phyloP scores from a whole-genome alignment of 2,113 vertebrate genomes.

The Antidorcas marsupialis region DNA sequence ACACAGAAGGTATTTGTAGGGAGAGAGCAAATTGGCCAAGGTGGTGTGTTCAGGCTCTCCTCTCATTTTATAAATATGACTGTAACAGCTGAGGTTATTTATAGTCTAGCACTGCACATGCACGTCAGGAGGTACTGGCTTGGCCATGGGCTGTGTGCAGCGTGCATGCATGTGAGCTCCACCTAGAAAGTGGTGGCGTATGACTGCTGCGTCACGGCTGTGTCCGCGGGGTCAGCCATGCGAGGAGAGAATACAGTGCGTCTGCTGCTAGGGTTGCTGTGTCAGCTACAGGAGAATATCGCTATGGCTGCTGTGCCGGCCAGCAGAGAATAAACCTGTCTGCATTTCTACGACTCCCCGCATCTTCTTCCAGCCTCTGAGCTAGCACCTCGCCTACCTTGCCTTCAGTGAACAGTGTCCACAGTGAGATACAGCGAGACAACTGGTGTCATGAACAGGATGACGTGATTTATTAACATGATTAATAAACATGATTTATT shows the following conservation, averaged over 20 bases:
- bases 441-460: not conserved
- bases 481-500: not conserved
- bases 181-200: not conserved
- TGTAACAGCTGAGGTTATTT: not conserved
- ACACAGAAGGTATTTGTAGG: not conserved
- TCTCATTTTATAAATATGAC: not conserved
- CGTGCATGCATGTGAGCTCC: not conserved
- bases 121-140: not conserved
- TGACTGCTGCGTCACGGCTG: not conserved
- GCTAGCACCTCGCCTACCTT: not conserved
- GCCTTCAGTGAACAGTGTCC: not conserved
- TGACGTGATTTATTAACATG: not conserved
- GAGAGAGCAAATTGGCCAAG: not conserved
- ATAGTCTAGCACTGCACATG: not conserved
- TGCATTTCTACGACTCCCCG: not conserved
- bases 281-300: not conserved
- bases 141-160: not conserved
- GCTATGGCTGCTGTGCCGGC: not conserved
- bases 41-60: not conserved
- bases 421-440: not conserved
- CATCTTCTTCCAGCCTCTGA: not conserved
- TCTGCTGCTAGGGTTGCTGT: not conserved
- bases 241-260: rapidly evolving
- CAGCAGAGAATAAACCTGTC: not conserved
- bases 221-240: not conserved